These are phyloP conservation scores for Hydrophis major DNA, from an alignment of 2,797 vertebrate genomes.

Conservation along the genomic window DNA sequence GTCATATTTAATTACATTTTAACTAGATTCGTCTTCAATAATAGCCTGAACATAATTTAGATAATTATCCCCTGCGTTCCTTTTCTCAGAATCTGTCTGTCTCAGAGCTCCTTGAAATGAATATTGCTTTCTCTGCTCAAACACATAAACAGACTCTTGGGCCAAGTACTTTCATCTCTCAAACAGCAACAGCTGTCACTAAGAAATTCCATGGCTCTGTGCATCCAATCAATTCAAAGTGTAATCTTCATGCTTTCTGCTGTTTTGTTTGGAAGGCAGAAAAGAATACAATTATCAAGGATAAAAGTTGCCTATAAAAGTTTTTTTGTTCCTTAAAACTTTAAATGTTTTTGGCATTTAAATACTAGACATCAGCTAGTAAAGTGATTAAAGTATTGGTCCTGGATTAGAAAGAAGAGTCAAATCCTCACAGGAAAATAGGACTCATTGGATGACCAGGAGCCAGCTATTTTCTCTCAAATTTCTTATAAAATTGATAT, in stretches of 20 bases:
- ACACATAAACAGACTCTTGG: conserved; percentile 69
- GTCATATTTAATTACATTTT: conserved; percentile 82
- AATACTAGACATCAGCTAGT: conserved; percentile 36
- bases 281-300: conserved; percentile 24
- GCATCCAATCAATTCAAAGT: conserved; percentile 31
- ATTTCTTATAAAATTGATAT: not conserved
- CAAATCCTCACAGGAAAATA: not conserved
- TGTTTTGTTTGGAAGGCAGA: conserved; percentile 35
- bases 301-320: conserved; percentile 36
- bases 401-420: not conserved
- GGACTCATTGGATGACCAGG: not conserved
- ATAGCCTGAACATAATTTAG: conserved; percentile 79
- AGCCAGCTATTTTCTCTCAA: not conserved
- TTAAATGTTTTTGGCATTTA: conserved; percentile 43
- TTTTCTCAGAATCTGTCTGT: conserved; percentile 72
- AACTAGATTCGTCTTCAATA: conserved; percentile 79
- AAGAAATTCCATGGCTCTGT: conserved; percentile 41
- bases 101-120: conserved; percentile 65
- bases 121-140: conserved; percentile 71
- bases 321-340: conserved; percentile 37
- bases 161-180: conserved; percentile 59
- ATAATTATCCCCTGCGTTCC: conserved; percentile 77
- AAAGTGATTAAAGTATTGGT: not conserved
- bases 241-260: conserved; percentile 27
- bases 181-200: conserved; percentile 57